Evolutionary conservation across 1,140 invertebrate species (phyloP), one percentile per base, ranked within the genome.

Genomic region (Caerostris darwini): DNA sequence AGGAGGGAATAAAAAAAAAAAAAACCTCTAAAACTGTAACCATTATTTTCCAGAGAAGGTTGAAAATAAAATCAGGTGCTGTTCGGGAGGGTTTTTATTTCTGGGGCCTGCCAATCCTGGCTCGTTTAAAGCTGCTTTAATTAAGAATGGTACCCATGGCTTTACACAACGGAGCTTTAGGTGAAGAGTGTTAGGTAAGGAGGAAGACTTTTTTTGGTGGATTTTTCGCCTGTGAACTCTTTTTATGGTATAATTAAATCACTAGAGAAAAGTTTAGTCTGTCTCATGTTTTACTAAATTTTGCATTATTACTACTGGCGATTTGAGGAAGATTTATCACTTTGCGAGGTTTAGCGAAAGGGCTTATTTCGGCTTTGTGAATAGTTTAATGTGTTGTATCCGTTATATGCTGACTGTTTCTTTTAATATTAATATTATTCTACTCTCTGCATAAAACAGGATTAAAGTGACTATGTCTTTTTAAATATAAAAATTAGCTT

Each of bases 221-320:
- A 77, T 77, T 50, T 77, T 50, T 53, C 71, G 12, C 8, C 61
- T 34, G 12, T 19, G 50, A 34, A 77, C 71, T 77, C 34, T 77
- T 77, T 77, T 77, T 77, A 77, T 53, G 71, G 71, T 77, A 50
- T 77, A 77, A 77, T 77, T 77, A 50, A 77, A 77, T 77, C 71
- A 77, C 71, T 53, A 12, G 50, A 50, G 34, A 14, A 77, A 77
- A 77, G 7, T 77, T 77, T 77, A 77, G 34, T 34, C 19, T 7
- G 0, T 77, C 17, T 77, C 34, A 1, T 77, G 0, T 34, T 14
- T 64, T 53, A 3, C 50, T 12, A 77, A 77, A 77, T 50, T 53
- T 50, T 53, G 10, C 34, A 34, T 50, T 50, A 50, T 53, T 77
- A 50, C 71, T 5, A 4, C 12, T 77, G 10, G 10, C 50, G 53